A percentile compares a stretch with the other conserved stretches of the same genome.
These are phyloP conservation scores for Leucophenga maculata DNA, from an alignment of 2,888 invertebrate species.

Conservation along the genomic window DNA sequence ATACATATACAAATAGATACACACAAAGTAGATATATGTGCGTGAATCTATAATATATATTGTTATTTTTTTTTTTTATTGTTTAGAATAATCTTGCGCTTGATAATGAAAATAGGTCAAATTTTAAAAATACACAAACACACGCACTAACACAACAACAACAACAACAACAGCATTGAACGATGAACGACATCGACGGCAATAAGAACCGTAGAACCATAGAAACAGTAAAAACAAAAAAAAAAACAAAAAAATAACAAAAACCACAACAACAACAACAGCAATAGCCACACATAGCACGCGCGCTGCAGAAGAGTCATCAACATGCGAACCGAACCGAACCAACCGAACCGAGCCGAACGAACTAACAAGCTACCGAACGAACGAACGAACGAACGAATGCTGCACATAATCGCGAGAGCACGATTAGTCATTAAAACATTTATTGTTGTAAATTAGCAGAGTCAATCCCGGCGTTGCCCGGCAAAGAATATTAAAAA, in stretches of 20 bases:
- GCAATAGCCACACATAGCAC: neutral
- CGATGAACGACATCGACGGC: slow-evolving; percentile 5
- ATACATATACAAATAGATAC: slow-evolving; percentile 34
- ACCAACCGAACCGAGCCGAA: neutral
- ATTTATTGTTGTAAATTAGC: too few species aligned
- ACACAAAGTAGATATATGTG: too few species aligned
- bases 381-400: slow-evolving; percentile 50
- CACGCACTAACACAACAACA: slow-evolving; percentile 10
- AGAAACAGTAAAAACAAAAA: neutral
- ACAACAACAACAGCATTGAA: slow-evolving; percentile 6
- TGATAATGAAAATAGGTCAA: slow-evolving; percentile 73
- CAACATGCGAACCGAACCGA: neutral
- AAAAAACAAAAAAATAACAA: neutral
- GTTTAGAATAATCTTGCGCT: slow-evolving; percentile 72
- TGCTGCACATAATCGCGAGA: neutral
- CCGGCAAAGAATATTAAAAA: too few species aligned
- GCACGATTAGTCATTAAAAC: neutral
- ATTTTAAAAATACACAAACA: slow-evolving; percentile 67
- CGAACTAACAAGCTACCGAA: too few species aligned
- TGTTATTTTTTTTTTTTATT: slow-evolving; percentile 51
- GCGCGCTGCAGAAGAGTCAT: slow-evolving; percentile 1
- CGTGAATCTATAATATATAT: slow-evolving; percentile 37
- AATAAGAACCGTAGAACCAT: neutral
- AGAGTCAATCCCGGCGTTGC: too few species aligned
- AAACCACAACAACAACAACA: slow-evolving; percentile 6